Evolutionary conservation across 1,140 invertebrate genomes (phyloP).

Genomic region (Adoxophyes honmai): DNA sequence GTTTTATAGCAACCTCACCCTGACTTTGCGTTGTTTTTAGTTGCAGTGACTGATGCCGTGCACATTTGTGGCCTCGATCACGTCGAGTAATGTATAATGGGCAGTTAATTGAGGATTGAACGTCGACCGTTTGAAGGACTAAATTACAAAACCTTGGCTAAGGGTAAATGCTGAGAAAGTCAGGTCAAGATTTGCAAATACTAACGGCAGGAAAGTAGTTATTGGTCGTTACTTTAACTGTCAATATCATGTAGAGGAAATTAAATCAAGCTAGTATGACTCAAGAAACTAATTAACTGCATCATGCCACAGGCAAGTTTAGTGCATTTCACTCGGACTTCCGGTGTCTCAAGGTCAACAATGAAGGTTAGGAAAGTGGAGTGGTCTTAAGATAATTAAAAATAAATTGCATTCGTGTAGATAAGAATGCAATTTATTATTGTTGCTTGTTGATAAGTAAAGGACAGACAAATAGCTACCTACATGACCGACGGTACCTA

Average conservation of each 20-base stretch:
- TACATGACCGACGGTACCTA: too few relatives aligned
- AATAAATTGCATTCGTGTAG: conserved; percentile 32
- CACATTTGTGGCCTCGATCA: neutral
- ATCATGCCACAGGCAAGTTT: conserved; percentile 18
- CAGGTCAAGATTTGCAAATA: too few relatives aligned
- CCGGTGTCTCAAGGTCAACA: conserved; percentile 33
- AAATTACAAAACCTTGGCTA: too few relatives aligned
- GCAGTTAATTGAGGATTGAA: neutral
- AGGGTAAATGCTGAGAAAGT: too few relatives aligned
- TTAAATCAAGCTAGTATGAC: too few relatives aligned
- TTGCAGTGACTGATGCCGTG: neutral
- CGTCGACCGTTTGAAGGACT: too few relatives aligned
- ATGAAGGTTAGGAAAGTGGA: conserved; percentile 45
- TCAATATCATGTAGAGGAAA: too few relatives aligned
- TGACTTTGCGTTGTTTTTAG: neutral
- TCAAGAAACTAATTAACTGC: conserved; percentile 18
- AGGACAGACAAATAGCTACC: too few relatives aligned
- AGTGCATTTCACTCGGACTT: conserved; percentile 24
- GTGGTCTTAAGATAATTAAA: conserved; percentile 36
- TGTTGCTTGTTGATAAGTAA: neutral
- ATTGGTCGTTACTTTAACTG: too few relatives aligned
- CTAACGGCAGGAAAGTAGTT: too few relatives aligned
- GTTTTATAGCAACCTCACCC: neutral
- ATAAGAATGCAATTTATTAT: conserved; percentile 20
- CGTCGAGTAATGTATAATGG: neutral